Conservation (phyloP, 2,888 invertebrate genomes). For the Rapana venosa region DNA sequence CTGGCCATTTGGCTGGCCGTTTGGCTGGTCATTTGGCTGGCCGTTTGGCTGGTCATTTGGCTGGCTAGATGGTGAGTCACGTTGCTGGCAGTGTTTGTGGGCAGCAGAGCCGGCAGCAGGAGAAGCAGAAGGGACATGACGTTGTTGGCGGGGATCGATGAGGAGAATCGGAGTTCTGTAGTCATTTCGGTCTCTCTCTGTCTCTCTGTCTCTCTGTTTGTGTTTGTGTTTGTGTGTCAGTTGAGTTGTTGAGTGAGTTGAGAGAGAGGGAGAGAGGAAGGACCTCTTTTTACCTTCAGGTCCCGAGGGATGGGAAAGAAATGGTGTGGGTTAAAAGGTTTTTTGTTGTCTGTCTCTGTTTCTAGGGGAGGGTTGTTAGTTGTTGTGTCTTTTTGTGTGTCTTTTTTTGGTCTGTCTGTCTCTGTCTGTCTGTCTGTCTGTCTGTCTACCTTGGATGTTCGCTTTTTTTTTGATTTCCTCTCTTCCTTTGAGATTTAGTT, state of each 20-base stretch:
- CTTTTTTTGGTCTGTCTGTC: no score
- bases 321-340: neutral
- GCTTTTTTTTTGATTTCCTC: no score
- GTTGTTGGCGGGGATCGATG: neutral
- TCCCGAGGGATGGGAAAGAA: no score
- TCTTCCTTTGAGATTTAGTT: no score
- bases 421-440: no score
- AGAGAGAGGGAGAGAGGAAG: neutral
- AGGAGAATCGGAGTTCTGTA: neutral
- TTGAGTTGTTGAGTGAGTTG: no score
- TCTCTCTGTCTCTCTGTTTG: neutral
- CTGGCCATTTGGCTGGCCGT: neutral
- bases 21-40: neutral
- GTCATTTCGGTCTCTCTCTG: neutral
- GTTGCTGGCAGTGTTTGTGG: neutral
- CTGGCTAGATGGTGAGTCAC: neutral
- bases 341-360: neutral
- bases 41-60: neutral
- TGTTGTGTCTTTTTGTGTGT: neutral
- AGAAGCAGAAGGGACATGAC: neutral
- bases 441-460: no score
- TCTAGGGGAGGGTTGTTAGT: neutral
- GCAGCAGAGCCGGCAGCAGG: neutral
- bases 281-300: neutral
- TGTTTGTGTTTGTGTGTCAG: neutral